These are phyloP conservation scores for Sebastes alutus DNA, from an alignment of 2,797 vertebrate species.

Conservation along the genomic window DNA sequence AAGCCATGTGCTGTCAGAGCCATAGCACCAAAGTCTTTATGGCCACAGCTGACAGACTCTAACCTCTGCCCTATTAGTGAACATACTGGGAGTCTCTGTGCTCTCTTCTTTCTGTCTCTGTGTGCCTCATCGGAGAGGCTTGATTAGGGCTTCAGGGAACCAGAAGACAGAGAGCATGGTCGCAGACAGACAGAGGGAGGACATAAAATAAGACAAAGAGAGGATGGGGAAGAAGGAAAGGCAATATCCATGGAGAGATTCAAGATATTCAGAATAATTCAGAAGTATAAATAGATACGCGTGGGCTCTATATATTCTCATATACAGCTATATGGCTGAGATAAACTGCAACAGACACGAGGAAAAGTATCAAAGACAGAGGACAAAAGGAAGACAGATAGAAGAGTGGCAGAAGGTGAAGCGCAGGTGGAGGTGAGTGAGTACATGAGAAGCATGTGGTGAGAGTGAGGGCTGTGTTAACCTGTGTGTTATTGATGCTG, in stretches of 20 bases:
- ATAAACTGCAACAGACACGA: not conserved
- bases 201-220: not conserved
- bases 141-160: conserved; percentile 80
- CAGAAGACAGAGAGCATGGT: conserved; percentile 43
- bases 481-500: conserved; percentile 1
- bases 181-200: conserved; percentile 27
- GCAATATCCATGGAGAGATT: not conserved
- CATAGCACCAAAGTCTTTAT: conserved; percentile 58
- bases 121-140: conserved; percentile 56
- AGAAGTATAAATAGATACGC: not conserved
- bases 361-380: not conserved
- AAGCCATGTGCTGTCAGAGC: conserved; percentile 59
- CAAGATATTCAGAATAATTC: not conserved
- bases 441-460: not conserved
- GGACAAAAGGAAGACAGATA: not conserved
- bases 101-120: conserved; percentile 49
- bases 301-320: not conserved
- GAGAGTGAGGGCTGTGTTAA: not conserved
- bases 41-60: conserved; percentile 71
- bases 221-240: not conserved
- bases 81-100: conserved; percentile 50
- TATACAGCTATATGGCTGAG: not conserved
- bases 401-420: not conserved
- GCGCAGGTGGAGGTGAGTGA: not conserved
- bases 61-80: conserved; percentile 77